phyloP scores from a whole-genome alignment of 2,888 invertebrate species.

The Tromatobia lineatoria region DNA sequence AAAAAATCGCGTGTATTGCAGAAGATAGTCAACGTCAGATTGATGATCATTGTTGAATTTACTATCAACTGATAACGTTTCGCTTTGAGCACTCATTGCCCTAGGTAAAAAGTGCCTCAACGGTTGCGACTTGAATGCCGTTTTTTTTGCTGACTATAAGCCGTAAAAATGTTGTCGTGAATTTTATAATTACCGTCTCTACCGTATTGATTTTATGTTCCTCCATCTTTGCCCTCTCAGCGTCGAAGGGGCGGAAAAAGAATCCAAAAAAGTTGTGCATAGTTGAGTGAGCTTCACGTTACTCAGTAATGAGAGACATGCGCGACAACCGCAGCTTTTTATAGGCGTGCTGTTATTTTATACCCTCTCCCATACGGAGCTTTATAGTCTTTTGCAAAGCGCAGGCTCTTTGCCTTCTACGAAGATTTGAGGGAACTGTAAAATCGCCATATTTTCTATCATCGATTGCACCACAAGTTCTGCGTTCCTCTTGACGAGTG shows the following conservation, averaged over 20 bases:
- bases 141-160: neutral
- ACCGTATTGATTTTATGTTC: neutral
- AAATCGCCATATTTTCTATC: neutral
- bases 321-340: neutral
- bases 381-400: neutral
- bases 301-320: constrained; percentile 12
- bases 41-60: neutral
- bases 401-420: neutral
- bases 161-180: neutral
- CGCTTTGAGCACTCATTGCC: neutral
- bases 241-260: neutral
- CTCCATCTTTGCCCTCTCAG: neutral
- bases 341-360: neutral
- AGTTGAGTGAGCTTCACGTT: neutral
- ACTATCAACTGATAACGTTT: neutral
- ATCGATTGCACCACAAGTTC: neutral
- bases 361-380: neutral
- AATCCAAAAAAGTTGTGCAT: neutral
- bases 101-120: neutral
- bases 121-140: neutral
- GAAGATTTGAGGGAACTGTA: neutral
- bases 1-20: constrained; percentile 64
- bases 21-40: constrained; percentile 36
- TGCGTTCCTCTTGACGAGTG: neutral
- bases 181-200: neutral